These are phyloP conservation scores for Tipula unca DNA, from an alignment of 2,888 invertebrate species.

Conservation along the genomic window DNA sequence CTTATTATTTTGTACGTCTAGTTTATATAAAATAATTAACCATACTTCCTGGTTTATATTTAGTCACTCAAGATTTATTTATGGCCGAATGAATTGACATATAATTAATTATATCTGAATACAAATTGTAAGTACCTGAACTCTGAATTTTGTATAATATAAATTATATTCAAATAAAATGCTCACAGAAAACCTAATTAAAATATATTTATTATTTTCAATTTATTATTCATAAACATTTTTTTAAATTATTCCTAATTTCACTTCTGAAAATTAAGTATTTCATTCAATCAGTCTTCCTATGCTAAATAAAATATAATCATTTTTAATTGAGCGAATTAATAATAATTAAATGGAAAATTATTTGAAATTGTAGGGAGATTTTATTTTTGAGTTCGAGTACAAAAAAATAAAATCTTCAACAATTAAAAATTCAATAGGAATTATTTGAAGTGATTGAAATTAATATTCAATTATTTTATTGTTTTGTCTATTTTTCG, in stretches of 20 bases:
- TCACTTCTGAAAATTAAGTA: not conserved
- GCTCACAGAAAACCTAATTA: not conserved
- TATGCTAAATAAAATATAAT: not conserved
- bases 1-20: not conserved
- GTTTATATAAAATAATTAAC: too few species aligned
- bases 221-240: not conserved
- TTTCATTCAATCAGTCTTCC: not conserved
- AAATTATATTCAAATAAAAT: not conserved
- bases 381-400: not conserved
- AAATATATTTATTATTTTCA: not conserved
- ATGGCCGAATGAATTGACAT: not conserved
- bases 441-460: not conserved
- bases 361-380: not conserved
- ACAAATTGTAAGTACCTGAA: too few species aligned
- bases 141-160: too few species aligned
- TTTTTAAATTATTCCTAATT: not conserved
- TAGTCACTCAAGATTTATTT: too few species aligned
- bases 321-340: not conserved
- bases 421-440: not conserved
- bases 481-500: not conserved
- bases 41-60: too few species aligned
- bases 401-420: not conserved
- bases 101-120: too few species aligned
- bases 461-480: not conserved
- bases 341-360: not conserved